Base-by-base conservation (phyloP, 2,113 vertebrate genomes). In the Desmodus rotundus region DNA sequence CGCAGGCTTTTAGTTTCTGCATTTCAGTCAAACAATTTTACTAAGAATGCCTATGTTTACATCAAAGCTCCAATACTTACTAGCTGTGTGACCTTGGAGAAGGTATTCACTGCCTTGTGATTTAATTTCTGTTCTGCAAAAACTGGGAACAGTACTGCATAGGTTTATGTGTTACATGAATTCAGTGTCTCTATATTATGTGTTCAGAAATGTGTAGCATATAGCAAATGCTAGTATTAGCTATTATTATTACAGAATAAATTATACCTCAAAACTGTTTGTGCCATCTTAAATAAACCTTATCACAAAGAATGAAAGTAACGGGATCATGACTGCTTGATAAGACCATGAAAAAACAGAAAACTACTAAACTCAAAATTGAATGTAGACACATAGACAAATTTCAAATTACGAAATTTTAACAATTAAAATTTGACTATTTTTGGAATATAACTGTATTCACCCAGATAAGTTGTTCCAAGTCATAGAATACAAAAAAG, bases 401-500 rank as follows among this genome's bases (percentile, higher is more conserved):
- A 95, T 82, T 85, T 92, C 24, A 94, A 85, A 90, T 95, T 89
- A 70, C 41, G 20, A 85, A 50, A 54, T 41, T 1, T 54, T 76
- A 74, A 41, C 12, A 93, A 84, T 52, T 97, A 63, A 94, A 91
- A 94, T 80, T 47, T 72, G 11, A 84, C 11, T 94, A 91, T 94
- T 96, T 94, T 95, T 96, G 89, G 33, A 95, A 77, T 56, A 56
- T 65, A 91, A 94, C 10, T 91, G 0, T 74, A 86, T 43, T 91
- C 47, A 65, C 38, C 54, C 45, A 91, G 31, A 43, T 89, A 93
- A 88, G 41, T n/a, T 94, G 24, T 89, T 83, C 52, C 15, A 10
- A 94, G 8, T 87, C 73, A 96, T 43, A 91, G 28, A 89, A 47
- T 70, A 86, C 7, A 95, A 54, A 83, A 81, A 77, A 84, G 41